Evolutionary conservation across 2,797 vertebrate genomes (phyloP), one percentile per base, ranked within the genome.

Genomic region (Geotrypetes seraphini): DNA sequence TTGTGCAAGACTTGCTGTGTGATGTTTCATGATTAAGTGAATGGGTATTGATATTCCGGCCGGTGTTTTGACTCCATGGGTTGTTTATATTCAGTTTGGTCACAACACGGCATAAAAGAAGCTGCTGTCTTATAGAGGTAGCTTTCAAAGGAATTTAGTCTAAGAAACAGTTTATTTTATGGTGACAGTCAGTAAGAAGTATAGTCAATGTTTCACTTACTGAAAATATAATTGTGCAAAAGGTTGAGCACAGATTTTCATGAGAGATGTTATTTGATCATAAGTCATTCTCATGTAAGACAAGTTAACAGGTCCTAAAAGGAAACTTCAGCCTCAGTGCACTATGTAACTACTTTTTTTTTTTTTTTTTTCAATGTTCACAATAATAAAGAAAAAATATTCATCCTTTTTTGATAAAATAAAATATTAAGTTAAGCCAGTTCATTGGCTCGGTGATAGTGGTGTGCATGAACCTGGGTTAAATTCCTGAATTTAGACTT

Each of bases 51-150:
- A 75, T 75, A 73, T 75, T 81, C 64, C 55, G 63, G 61, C 57
- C 46, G 61, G 65, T 79, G 69, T 75, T 78, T 78, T 75, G 66
- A 76, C 71, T 72, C 75, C 36, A 22, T 56, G 54, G 60, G 50
- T 75, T 72, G 63, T 57, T 78, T 72, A 71, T 71, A 79, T 74
- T 65, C 64, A 63, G 46, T 38, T 73, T 71, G 77, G 69, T 76
- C 67, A 78, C 69, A 81, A 79, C 71, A 77, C 68, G 72, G 72
- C 66, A 79, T 66, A 73, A 74, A 81, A 63, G 58, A 62, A 53
- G 53, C 49, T 62, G 62, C 57, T 52, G 13, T 0, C 54, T 67
- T 61, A 75, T 71, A 60, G 69, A 69, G 78, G 66, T 38, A 46
- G 42, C 47, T 23, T 12, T 19, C 10, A 39, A 43, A 52, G 44